Base-by-base conservation (phyloP, 2,888 invertebrate species). In the Athalia cordata region DNA sequence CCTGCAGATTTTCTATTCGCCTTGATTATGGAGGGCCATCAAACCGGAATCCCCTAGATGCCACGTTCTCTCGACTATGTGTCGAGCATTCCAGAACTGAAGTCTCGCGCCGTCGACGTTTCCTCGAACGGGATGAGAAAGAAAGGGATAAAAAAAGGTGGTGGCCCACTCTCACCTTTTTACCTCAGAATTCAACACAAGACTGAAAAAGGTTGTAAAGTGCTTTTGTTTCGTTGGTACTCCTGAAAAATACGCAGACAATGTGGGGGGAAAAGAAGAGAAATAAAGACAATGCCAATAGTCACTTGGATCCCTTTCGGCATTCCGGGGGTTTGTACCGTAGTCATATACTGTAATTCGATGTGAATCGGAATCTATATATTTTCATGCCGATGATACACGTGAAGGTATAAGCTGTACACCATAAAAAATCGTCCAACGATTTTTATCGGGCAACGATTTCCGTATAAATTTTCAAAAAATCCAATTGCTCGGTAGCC, bases 61-160 rank as follows among this genome's bases (percentile, higher is more conserved):
- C 52, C 68, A 55, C 68, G 68, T 68, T 68, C 68, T 68, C 68
- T 55, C 55, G 52, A 55, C 68, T 68, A 68, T 68, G 68, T 68
- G 68, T 68, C 68, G 29, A 68, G 68, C 52, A 68, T 55, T 15
- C 9, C 11, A 15, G 29, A 9, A 9, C 68, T 68, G 52, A 68
- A 68, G 68, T 68, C 43, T 66, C 66, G 66, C 49, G n/a, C 66
- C 66, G n/a, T 49, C 43, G 50, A 67, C 67, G 67, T n/a, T 67
- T 50, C 67, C 49, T 55, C 55, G 52, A 43, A 68, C 52, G 55
- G 47, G 52, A 68, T 47, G 29, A 15, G 29, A 29, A 29, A 29
- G 29, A 29, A 29, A 29, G 29, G 29, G 29, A 29, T 29, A 2
- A 29, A 29, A 29, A 29, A 29, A 29, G 29, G 29, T 29, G 29